A percentile compares a stretch with the other conserved stretches of the same genome.
Evolutionary conservation across 1,140 invertebrate genomes (phyloP).

Genomic region (Epicauta chinensis): DNA sequence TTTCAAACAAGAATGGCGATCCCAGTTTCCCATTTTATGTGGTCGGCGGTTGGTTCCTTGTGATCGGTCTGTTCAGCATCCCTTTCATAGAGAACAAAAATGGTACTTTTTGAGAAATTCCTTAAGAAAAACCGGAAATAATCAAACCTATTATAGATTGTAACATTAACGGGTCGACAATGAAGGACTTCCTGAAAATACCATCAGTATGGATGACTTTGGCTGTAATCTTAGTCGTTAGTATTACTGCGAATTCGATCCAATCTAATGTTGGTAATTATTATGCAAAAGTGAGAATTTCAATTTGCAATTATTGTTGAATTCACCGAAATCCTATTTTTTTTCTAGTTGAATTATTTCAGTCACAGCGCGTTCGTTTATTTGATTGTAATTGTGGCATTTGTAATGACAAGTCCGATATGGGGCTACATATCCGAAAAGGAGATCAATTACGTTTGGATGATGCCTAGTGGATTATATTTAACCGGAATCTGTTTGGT

Average conservation of each 20-base stretch:
- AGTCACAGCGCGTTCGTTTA: conserved; percentile 1
- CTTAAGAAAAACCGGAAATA: no score
- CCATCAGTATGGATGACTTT: not conserved
- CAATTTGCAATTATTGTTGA: no score
- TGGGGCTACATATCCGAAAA: conserved; percentile 4
- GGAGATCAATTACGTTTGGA: conserved; percentile 2
- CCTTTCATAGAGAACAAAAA: no score
- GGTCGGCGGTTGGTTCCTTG: no score
- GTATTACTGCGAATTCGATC: not conserved
- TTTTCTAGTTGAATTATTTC: not conserved
- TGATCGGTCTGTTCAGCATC: no score
- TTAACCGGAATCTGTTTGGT: conserved; percentile 1
- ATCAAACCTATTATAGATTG: no score
- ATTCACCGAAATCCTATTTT: no score
- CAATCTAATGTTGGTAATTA: not conserved
- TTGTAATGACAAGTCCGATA: conserved; percentile 1
- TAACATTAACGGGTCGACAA: not conserved
- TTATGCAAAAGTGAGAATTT: conserved; percentile 1
- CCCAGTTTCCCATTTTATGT: no score
- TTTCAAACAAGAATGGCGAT: no score
- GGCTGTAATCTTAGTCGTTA: not conserved
- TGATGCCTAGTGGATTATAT: conserved; percentile 2
- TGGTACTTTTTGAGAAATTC: no score
- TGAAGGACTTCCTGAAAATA: not conserved
- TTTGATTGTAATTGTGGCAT: not conserved